Evolutionary conservation across 2,888 invertebrate genomes (phyloP).

Genomic region (Graphium colonna): DNA sequence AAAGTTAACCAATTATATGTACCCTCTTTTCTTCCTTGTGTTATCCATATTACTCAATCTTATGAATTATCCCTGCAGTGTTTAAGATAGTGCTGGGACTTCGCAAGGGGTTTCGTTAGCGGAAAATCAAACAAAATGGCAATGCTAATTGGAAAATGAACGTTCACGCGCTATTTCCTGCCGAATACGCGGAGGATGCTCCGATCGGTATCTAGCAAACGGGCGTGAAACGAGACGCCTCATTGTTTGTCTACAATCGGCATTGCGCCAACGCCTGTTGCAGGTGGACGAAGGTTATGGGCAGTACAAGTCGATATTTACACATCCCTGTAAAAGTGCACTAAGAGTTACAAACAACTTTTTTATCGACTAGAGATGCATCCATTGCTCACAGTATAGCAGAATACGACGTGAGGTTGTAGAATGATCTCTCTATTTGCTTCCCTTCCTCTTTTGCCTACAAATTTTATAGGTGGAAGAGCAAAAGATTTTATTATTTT

Average conservation of each 20-base stretch:
- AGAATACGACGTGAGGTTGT: not conserved
- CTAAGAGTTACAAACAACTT: not conserved
- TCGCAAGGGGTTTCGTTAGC: constrained; percentile 14
- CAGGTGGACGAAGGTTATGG: not conserved
- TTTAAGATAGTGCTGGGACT: not conserved
- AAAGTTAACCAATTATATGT: no score
- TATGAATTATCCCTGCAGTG: no score
- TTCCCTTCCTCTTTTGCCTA: not conserved
- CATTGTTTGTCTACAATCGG: constrained; percentile 35
- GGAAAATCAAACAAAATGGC: constrained; percentile 17
- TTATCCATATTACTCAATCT: no score
- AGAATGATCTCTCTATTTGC: not conserved
- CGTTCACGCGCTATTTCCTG: constrained; percentile 26
- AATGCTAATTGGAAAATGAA: constrained; percentile 16
- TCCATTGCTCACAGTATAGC: not conserved
- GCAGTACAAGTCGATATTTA: not conserved
- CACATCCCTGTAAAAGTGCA: not conserved
- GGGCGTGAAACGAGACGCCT: constrained; percentile 47
- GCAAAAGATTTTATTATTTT: no score
- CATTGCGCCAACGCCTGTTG: constrained; percentile 14
- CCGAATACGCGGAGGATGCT: constrained; percentile 25
- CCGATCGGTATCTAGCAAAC: constrained; percentile 27
- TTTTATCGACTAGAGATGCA: not conserved
- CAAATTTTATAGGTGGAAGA: no score
- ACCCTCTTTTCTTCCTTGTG: not conserved